These are phyloP conservation scores for Anisognathus igniventris DNA, from an alignment of 2,797 vertebrate genomes.

Conservation along the genomic window DNA sequence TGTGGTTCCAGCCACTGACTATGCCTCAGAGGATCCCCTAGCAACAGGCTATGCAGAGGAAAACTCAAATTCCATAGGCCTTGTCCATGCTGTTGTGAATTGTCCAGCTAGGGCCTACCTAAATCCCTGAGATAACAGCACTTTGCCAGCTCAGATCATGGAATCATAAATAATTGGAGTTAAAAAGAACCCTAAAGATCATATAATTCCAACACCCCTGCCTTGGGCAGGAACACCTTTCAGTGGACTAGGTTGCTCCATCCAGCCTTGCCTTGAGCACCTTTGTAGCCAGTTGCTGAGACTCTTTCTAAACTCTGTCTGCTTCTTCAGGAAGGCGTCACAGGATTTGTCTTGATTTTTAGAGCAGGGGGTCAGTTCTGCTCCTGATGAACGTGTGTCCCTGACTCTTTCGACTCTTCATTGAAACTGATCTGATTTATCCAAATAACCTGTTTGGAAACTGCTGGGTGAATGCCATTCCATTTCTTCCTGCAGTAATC, in stretches of 20 bases:
- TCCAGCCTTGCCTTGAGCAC: not conserved
- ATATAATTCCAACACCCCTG: not conserved
- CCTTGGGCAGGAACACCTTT: not conserved
- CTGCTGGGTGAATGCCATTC: not conserved
- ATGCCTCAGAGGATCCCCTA: not conserved
- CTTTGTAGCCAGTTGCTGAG: not conserved
- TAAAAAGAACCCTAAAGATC: not conserved
- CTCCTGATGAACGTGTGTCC: not conserved
- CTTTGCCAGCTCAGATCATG: not conserved
- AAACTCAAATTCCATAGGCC: not conserved
- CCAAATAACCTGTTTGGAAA: not conserved
- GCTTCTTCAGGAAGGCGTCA: not conserved
- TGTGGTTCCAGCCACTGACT: not conserved
- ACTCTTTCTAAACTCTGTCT: not conserved
- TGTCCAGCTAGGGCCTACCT: not conserved
- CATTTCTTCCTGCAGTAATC: not conserved
- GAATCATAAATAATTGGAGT: not conserved
- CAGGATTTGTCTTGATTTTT: not conserved
- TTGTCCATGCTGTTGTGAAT: not conserved
- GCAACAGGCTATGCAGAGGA: not conserved
- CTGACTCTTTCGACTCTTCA: not conserved
- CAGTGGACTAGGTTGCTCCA: not conserved
- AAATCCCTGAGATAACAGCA: not conserved
- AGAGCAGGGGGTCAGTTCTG: not conserved
- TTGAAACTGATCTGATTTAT: not conserved